Conservation (phyloP, 2,113 vertebrate genomes). For the Polyodon spathula region DNA sequence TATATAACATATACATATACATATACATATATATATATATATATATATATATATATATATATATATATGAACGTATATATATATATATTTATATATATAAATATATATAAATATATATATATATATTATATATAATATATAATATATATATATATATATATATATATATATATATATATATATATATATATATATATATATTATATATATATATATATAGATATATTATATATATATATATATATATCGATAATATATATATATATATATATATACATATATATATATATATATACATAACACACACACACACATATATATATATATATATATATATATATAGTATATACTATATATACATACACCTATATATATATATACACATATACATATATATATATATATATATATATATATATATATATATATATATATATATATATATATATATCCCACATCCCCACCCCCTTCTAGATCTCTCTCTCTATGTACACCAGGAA, state of each 20-base stretch:
- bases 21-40: not conserved
- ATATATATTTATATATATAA: not conserved
- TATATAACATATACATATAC: not conserved
- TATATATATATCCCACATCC: too few species aligned
- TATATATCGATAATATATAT: not conserved
- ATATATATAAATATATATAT: conserved; percentile 10
- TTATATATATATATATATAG: not conserved
- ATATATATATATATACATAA: not conserved
- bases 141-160: not conserved
- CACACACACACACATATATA: too few species aligned
- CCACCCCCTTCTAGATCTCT: too few species aligned
- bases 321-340: not conserved
- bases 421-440: not conserved
- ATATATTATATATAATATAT: not conserved
- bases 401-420: not conserved
- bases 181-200: not conserved
- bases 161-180: too few species aligned
- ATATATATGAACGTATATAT: not conserved
- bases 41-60: too few species aligned
- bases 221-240: not conserved
- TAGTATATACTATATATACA: not conserved
- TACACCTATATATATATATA: not conserved
- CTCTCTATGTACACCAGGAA: too few species aligned
- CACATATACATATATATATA: not conserved
- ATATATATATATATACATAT: not conserved